phyloP scores from a whole-genome alignment of 2,113 vertebrate species.

The Erythrolamprus reginae region DNA sequence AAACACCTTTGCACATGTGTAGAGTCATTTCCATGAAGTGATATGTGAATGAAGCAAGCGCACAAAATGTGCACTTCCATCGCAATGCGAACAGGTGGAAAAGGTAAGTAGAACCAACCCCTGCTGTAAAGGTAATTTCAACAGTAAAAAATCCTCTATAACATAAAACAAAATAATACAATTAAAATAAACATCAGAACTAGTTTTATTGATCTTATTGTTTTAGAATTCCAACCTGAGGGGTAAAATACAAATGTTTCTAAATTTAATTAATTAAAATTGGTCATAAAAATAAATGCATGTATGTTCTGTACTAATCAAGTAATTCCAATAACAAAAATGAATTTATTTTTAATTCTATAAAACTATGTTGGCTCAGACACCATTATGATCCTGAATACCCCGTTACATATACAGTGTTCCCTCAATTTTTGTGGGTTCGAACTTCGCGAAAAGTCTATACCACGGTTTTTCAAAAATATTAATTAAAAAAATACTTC shows the following conservation, averaged over 20 bases:
- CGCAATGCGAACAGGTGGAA: too few species aligned
- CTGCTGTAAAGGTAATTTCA: neutral
- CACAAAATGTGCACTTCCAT: too few species aligned
- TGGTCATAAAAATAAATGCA: neutral
- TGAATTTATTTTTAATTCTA: neutral
- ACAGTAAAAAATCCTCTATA: neutral
- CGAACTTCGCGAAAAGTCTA: too few species aligned
- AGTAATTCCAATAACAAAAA: neutral
- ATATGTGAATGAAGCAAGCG: too few species aligned
- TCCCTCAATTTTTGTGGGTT: too few species aligned
- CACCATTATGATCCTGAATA: neutral
- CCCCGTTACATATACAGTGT: neutral
- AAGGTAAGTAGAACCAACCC: too few species aligned
- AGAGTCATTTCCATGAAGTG: too few species aligned
- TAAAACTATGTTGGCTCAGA: neutral
- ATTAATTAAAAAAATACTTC: too few species aligned
- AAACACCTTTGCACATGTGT: too few species aligned
- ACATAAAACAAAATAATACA: neutral
- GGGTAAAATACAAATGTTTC: neutral
- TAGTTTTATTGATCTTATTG: neutral
- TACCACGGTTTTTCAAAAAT: too few species aligned
- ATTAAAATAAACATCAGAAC: neutral
- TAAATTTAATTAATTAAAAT: neutral
- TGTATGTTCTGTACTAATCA: neutral
- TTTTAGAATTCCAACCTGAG: neutral